These are phyloP conservation scores for Zonotrichia leucophrys DNA, from an alignment of 2,113 vertebrate species.

Conservation along the genomic window DNA sequence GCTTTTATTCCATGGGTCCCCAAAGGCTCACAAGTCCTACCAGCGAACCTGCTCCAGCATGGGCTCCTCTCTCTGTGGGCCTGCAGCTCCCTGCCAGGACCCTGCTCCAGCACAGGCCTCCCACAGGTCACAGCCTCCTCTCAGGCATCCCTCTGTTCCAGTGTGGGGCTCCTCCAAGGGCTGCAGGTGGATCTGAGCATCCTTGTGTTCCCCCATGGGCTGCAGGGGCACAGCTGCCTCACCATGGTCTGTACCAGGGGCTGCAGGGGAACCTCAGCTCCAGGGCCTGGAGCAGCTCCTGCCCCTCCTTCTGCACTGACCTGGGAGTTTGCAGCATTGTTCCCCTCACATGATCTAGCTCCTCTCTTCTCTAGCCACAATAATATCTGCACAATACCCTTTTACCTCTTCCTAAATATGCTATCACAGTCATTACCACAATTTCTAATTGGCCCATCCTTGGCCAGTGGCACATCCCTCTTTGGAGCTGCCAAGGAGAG, in stretches of 20 bases:
- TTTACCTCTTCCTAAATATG: neutral
- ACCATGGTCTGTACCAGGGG: neutral
- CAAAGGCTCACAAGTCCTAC: neutral
- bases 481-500: too few relatives aligned
- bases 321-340: neutral
- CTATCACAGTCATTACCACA: accelerated
- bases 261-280: neutral
- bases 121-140: accelerated
- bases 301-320: neutral
- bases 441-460: neutral
- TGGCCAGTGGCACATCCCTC: accelerated
- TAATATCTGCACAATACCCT: neutral
- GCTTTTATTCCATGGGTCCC: accelerated
- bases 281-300: neutral
- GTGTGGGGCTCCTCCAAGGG: accelerated
- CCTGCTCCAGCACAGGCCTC: neutral
- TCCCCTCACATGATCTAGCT: neutral
- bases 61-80: neutral
- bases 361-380: neutral
- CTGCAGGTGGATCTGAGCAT: too few relatives aligned
- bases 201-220: accelerated
- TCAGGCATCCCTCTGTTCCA: neutral
- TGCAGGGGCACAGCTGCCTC: neutral
- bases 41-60: accelerated
- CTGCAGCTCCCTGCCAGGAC: neutral